Conservation (phyloP, 2,113 vertebrate species). For the Mixornis gularis region DNA sequence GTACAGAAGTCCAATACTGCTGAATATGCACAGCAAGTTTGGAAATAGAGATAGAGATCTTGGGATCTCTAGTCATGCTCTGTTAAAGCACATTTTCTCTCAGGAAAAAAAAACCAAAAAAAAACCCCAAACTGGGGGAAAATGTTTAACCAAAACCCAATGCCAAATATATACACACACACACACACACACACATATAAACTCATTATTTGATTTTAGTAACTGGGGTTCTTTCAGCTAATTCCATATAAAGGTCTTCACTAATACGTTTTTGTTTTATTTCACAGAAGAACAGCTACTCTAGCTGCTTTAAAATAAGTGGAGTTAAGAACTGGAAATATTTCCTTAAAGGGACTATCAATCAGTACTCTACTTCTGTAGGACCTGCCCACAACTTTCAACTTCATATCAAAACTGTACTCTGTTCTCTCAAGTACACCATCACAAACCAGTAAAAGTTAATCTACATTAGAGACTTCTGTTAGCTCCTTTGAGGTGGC, state of each 20-base stretch:
- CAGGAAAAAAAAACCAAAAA: not conserved
- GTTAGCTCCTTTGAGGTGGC: not conserved
- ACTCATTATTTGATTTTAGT: not conserved
- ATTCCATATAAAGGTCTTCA: not conserved
- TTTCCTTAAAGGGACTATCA: not conserved
- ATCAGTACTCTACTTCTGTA: not conserved
- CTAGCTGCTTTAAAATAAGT: not conserved
- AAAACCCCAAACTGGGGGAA: not conserved
- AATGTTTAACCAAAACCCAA: not conserved
- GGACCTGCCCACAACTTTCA: not conserved
- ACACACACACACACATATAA: not conserved
- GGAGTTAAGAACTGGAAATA: not conserved
- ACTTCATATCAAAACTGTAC: not conserved
- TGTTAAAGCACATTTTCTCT: not conserved
- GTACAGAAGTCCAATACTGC: not conserved
- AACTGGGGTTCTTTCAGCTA: not conserved
- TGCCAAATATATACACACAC: not conserved
- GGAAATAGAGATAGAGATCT: not conserved
- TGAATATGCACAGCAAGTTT: not conserved
- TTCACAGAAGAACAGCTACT: not conserved
- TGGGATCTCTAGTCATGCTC: not conserved
- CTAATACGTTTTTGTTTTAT: not conserved
- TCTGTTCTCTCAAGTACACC: not conserved
- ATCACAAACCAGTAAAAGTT: not conserved
- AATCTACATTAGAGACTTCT: not conserved